Base-by-base conservation (phyloP, 2,113 vertebrate genomes). In the Ptyas mucosa region DNA sequence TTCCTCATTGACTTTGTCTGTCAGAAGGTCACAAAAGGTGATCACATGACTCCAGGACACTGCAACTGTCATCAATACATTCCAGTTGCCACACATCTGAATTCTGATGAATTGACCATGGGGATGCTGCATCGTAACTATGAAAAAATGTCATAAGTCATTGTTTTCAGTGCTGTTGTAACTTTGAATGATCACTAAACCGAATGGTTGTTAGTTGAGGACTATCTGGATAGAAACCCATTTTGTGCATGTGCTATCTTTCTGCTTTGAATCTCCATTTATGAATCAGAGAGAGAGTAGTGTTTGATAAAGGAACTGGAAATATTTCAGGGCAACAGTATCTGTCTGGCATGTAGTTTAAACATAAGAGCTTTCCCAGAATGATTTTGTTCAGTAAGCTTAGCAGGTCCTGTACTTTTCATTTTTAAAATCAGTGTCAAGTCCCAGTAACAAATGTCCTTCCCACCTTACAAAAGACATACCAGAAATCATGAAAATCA, bases 401-500 rank as follows among this genome's bases (percentile, higher is more conserved):
- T 57, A 91, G 21, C 39, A 34, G 89, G 90, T 2, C 61, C 12
- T 87, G 43, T 24, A 29, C 55, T 18, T 64, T 87, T 95, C 91
- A 58, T 89, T 5, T 52, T 93, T 3, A 9, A 93, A 34, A 53
- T 88, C 34, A 3, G 6, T 94, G 57, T 91, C 75, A 6, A 53
- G 58, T 94, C 5, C 0, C 8, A 85, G 94, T 90, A 0, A 0
- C 3, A 92, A 90, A 75, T 0, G 0, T 64, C 39, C 23, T 0
- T 0, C 51, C 24, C 26, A 12, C 0, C 8, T 91, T 57, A 51
- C 43, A 85, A 8, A 88, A 29, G 52, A 75, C 90, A 92, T 94
- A 39, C 88, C 88, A n/a, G 90, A 86, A 90, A 55, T 91, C 51
- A 89, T 88, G 64, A 93, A 57, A 89, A 87, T 92, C 2, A 11